Percentiles rank a stretch among this genome's conserved stretches.
Evolutionary conservation across 1,140 invertebrate genomes (phyloP).

Genomic region (Drosophila tsacasi): DNA sequence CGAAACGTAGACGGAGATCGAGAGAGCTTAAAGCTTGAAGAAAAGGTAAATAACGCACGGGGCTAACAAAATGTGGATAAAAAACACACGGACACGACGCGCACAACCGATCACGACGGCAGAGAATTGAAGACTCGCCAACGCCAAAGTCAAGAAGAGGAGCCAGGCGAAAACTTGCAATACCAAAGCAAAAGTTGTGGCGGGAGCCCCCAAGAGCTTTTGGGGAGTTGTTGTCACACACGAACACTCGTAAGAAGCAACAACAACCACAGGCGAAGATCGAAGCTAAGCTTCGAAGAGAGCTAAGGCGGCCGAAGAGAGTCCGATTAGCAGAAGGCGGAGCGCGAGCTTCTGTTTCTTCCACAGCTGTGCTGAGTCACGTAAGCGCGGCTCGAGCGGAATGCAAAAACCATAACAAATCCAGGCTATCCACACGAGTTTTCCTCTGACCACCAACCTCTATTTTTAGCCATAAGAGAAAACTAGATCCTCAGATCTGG

Average conservation of each 20-base stretch:
- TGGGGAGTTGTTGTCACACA: conserved; percentile 13
- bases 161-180: conserved; percentile 26
- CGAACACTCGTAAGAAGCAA: conserved; percentile 6
- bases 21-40: conserved; percentile 59
- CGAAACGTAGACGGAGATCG: background rate
- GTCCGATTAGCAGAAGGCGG: background rate
- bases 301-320: background rate
- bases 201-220: conserved; percentile 53
- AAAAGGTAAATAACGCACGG: conserved; percentile 48
- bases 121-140: conserved; percentile 67
- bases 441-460: background rate
- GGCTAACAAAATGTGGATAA: conserved; percentile 12
- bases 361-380: conserved; percentile 60
- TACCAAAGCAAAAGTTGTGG: conserved; percentile 18
- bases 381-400: conserved; percentile 22
- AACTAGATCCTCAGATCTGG: conserved; percentile 12
- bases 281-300: conserved; percentile 45
- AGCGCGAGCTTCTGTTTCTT: conserved; percentile 24
- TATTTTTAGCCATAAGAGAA: background rate
- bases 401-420: conserved; percentile 25
- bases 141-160: conserved; percentile 13
- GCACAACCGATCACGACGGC: conserved; percentile 68
- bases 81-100: conserved; percentile 18
- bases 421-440: background rate
- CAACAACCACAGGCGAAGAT: conserved; percentile 45